These are phyloP conservation scores for Turdus rufiventris DNA, from an alignment of 2,113 vertebrate genomes.

Conservation along the genomic window DNA sequence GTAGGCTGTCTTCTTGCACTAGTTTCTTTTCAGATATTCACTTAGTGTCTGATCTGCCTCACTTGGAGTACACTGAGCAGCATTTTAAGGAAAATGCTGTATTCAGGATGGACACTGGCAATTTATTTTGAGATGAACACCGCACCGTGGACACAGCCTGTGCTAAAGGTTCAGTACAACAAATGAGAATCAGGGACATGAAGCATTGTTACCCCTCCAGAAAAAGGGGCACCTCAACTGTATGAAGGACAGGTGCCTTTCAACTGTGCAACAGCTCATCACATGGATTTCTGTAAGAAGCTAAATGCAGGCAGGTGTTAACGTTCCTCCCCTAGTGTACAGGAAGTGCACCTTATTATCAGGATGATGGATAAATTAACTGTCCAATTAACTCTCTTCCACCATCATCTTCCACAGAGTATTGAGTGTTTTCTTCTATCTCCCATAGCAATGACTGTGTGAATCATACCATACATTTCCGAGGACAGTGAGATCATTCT, in stretches of 20 bases:
- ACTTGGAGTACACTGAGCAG: background rate
- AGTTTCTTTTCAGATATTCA: background rate
- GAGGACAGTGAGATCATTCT: background rate
- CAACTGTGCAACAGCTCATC: background rate
- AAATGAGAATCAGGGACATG: background rate
- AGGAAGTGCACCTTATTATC: background rate
- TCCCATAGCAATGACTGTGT: background rate
- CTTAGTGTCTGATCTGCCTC: background rate
- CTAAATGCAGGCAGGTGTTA: background rate
- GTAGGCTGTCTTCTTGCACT: background rate
- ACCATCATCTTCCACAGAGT: background rate
- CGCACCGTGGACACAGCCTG: background rate
- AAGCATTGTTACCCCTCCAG: background rate
- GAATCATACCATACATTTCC: background rate
- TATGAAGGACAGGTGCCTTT: background rate
- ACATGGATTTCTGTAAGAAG: background rate
- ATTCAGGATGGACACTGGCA: background rate
- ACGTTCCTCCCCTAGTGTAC: background rate
- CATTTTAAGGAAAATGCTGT: background rate
- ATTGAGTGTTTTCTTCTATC: background rate
- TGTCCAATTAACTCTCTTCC: background rate
- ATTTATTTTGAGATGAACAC: background rate
- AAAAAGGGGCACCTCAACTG: background rate
- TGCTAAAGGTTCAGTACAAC: fast-evolving
- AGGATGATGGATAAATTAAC: background rate